These are phyloP conservation scores for Gymnothorax javanicus DNA, from an alignment of 2,797 vertebrate genomes.

Conservation along the genomic window DNA sequence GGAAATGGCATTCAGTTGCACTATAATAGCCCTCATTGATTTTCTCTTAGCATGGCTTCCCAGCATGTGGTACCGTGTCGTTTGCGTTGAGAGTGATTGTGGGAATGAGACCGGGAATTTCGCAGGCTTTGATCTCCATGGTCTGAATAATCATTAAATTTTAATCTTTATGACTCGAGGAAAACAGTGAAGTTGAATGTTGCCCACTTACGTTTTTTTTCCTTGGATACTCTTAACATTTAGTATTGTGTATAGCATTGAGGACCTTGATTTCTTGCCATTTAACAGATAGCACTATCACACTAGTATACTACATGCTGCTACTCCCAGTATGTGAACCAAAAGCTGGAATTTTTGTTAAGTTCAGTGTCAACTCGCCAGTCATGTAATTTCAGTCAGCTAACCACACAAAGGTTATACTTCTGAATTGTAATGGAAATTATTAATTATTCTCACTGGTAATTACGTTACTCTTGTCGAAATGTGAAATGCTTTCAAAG, in stretches of 20 bases:
- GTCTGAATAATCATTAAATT: not conserved
- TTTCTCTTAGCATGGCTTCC: constrained; percentile 42
- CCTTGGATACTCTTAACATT: not conserved
- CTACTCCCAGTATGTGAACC: not conserved
- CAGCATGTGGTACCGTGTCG: constrained; percentile 16
- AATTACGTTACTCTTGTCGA: not conserved
- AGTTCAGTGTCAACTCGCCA: not conserved
- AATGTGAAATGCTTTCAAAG: not conserved
- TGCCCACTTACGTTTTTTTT: not conserved
- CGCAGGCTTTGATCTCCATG: not conserved
- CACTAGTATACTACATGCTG: not conserved
- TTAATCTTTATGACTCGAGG: not conserved
- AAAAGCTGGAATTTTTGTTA: not conserved
- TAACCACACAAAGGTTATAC: not conserved
- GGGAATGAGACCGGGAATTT: not conserved
- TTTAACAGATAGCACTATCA: not conserved
- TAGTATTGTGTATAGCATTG: not conserved
- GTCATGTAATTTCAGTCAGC: not conserved
- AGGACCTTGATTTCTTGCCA: not conserved
- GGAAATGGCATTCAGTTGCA: constrained; percentile 24
- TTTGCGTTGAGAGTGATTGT: constrained; percentile 11
- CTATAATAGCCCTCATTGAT: constrained; percentile 62
- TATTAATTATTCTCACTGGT: not conserved
- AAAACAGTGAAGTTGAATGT: not conserved
- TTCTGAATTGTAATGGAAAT: not conserved